Base-by-base conservation (phyloP, 2,888 invertebrate genomes). In the Pseudanteris insignis region DNA sequence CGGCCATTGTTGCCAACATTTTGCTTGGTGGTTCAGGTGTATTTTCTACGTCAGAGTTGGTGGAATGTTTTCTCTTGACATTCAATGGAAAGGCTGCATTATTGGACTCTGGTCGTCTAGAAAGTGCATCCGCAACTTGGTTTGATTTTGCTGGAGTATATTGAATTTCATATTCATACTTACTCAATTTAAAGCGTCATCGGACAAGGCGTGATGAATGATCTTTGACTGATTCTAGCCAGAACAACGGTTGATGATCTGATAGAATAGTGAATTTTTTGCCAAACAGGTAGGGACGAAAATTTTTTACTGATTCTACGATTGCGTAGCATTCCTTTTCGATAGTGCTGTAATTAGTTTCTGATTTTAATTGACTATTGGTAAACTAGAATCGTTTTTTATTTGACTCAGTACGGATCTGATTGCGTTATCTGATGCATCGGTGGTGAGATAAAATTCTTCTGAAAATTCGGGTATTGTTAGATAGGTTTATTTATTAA, bases 251-350 rank as follows among this genome's bases (percentile, higher is more conserved):
- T 6, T 30, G 29, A 40, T 57, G 57, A 34, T 59, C 51, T 2
- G 59, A 51, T 2, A 53, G 4, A 1, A 53, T 32, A 1, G 33
- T 46, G 18, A 59, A 59, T 18, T 21, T n/a, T 9, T 37, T 29
- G 1, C 50, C 50, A 18, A 37, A 58, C 7, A 50, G 9, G 25
- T 58, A 58, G 1, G 58, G 38, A 13, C 59, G 12, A 24, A 60
- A 60, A 4, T 53, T 30, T 30, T 41, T 15, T 4, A 55, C 33
- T 2, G 48, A 25, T 2, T 25, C 26, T 0, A 63, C 14, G 2
- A 65, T 44, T 0, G 48, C 64, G 6, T 63, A 11, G 1, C 41
- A 36, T 43, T 63, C 50, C 7, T 63, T 58, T 29, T 64, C 63
- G 11, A 43, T 60, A 1, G 63, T 63, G 7, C 44, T 40, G 11